Percentiles rank a stretch among this genome's conserved stretches.
phyloP scores from a whole-genome alignment of 1,140 invertebrate genomes.

The Melipona quadrifasciata region DNA sequence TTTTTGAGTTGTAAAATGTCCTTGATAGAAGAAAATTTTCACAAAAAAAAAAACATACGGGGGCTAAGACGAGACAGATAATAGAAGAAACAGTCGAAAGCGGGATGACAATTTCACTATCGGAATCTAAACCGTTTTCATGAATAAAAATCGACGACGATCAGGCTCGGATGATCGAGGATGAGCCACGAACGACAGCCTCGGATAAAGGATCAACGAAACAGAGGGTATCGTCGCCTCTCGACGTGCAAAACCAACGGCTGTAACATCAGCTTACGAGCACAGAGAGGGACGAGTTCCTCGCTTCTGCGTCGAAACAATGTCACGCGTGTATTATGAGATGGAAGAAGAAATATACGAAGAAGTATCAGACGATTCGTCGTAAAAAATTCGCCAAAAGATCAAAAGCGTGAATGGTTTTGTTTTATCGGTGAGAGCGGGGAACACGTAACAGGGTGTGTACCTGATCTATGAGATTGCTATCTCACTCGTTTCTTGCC shows the following conservation, averaged over 20 bases:
- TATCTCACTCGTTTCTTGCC: background rate
- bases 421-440: background rate
- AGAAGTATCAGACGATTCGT: too few species aligned
- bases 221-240: background rate
- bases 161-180: background rate
- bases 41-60: too few species aligned
- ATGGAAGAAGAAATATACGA: background rate
- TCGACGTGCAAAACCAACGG: background rate
- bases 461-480: background rate
- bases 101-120: conserved; percentile 56
- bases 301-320: background rate
- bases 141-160: conserved; percentile 66
- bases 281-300: background rate
- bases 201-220: background rate
- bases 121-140: conserved; percentile 73
- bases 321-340: too few species aligned
- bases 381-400: background rate
- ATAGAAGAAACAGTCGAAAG: too few species aligned
- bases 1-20: too few species aligned
- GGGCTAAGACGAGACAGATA: too few species aligned
- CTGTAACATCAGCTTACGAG: background rate
- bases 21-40: too few species aligned
- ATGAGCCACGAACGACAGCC: background rate
- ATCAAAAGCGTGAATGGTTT: too few species aligned
- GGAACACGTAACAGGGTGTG: background rate